Evolutionary conservation across 2,797 vertebrate species (phyloP).

Genomic region (Hypotaenidia okinawae): DNA sequence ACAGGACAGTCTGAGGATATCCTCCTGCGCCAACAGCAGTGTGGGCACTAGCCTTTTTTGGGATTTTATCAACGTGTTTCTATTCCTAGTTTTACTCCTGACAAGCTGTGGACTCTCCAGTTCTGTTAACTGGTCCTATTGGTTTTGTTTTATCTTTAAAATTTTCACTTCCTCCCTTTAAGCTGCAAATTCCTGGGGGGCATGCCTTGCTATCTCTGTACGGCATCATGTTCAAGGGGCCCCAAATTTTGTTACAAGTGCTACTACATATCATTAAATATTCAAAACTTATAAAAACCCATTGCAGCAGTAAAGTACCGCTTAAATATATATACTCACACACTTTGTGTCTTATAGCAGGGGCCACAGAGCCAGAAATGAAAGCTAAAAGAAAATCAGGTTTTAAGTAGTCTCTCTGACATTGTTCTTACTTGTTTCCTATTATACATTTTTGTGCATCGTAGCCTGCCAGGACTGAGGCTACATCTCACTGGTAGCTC

Average conservation of each 20-base stretch:
- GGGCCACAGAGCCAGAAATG: not conserved
- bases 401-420: not conserved
- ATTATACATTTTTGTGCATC: not conserved
- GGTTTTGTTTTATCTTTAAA: not conserved
- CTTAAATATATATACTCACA: not conserved
- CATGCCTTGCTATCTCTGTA: not conserved
- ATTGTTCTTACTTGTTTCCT: not conserved
- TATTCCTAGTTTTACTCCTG: not conserved
- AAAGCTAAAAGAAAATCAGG: not conserved
- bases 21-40: constrained; percentile 6
- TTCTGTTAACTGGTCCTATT: not conserved
- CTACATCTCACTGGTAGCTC: not conserved
- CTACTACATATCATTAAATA: not conserved
- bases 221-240: not conserved
- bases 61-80: constrained; percentile 3
- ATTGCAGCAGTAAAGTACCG: not conserved
- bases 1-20: constrained; percentile 74
- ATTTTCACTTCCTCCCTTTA: not conserved
- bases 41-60: not conserved
- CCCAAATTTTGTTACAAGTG: not conserved
- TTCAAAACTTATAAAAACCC: not conserved
- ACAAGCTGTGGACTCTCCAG: not conserved
- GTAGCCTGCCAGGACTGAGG: not conserved
- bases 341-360: not conserved
- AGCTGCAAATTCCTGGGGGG: not conserved